Evolutionary conservation across 2,797 vertebrate species (phyloP).

Genomic region (Microchirus variegatus): DNA sequence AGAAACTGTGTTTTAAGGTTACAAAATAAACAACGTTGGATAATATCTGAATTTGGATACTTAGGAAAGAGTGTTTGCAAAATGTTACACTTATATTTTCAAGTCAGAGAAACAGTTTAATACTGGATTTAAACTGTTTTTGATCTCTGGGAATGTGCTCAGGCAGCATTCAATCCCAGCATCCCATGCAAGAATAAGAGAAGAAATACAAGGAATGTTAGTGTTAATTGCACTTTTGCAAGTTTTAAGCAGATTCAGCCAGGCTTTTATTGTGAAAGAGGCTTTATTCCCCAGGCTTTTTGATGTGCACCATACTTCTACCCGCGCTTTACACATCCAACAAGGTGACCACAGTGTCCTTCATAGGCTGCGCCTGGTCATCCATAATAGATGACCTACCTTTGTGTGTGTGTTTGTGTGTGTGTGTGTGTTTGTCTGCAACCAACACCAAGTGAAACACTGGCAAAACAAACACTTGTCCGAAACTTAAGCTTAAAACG

Average conservation of each 20-base stretch:
- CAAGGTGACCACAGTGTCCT: slow-evolving; percentile 69
- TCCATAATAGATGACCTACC: slow-evolving; percentile 74
- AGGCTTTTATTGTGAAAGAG: too few species aligned
- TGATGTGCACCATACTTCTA: slow-evolving; percentile 10
- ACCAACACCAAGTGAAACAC: slow-evolving; percentile 48
- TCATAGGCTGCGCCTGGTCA: slow-evolving; percentile 35
- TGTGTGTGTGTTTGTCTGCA: slow-evolving; percentile 30
- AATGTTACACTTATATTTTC: background rate
- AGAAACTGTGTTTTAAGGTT: background rate
- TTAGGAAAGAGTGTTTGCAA: too few species aligned
- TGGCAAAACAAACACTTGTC: slow-evolving; percentile 53
- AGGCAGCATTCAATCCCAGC: too few species aligned
- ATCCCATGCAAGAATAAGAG: too few species aligned
- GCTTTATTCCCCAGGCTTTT: slow-evolving; percentile 8
- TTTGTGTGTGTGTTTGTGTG: too few species aligned
- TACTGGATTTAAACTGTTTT: too few species aligned
- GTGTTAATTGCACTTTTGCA: too few species aligned
- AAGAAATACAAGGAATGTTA: too few species aligned
- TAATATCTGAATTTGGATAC: background rate
- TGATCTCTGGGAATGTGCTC: too few species aligned
- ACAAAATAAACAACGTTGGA: background rate
- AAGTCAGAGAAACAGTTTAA: background rate
- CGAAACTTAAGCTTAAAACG: slow-evolving; percentile 37
- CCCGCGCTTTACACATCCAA: slow-evolving; percentile 33
- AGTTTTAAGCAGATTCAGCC: too few species aligned